Evolutionary conservation across 2,113 vertebrate species (phyloP).

Genomic region (Hippolais icterina): DNA sequence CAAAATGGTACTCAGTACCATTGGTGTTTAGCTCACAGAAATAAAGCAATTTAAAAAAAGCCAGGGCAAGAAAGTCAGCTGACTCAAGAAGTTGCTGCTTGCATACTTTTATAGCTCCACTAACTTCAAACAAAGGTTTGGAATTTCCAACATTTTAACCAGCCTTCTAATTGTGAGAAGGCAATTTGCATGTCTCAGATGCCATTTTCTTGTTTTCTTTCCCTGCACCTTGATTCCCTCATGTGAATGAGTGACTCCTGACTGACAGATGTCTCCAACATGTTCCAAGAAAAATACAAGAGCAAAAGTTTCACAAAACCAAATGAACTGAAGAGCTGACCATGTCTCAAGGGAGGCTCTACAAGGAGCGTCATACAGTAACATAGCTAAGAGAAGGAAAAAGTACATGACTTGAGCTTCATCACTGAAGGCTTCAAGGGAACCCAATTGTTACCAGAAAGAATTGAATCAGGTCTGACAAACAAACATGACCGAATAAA

Average conservation of each 20-base stretch:
- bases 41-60: not conserved
- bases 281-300: not conserved
- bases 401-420: not conserved
- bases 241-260: not conserved
- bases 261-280: not conserved
- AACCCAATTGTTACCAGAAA: not conserved
- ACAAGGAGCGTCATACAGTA: not conserved
- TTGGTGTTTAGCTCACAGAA: not conserved
- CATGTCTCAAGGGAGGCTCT: not conserved
- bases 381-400: not conserved
- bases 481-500: not conserved
- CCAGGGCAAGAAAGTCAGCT: not conserved
- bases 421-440: not conserved
- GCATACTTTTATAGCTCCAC: not conserved
- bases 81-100: not conserved
- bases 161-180: not conserved
- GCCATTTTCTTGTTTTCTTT: not conserved
- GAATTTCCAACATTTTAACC: not conserved
- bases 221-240: not conserved
- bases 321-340: not conserved
- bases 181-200: not conserved
- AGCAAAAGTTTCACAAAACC: not conserved
- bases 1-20: not conserved
- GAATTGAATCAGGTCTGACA: not conserved
- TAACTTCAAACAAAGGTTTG: not conserved